A percentile compares a stretch with the other conserved stretches of the same genome.
Conservation (phyloP, 2,797 vertebrate genomes). For the Trachops cirrhosus region DNA sequence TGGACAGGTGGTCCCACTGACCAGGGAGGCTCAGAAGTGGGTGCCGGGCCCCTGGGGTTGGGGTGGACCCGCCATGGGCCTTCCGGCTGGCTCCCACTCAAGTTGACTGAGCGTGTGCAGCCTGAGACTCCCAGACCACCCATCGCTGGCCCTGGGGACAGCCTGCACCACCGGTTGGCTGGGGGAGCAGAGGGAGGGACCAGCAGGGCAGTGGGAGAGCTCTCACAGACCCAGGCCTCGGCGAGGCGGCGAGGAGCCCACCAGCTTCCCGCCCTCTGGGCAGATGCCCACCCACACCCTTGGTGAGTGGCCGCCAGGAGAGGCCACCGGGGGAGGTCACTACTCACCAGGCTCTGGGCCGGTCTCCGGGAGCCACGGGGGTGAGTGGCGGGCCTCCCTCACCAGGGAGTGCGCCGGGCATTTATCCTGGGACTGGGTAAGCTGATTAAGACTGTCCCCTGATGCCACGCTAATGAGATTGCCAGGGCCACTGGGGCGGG, state of each 20-base stretch:
- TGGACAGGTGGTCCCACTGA: background rate
- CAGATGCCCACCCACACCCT: too few relatives aligned
- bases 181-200: background rate
- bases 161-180: background rate
- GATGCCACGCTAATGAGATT: slow-evolving; percentile 71
- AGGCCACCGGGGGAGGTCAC: rapidly evolving
- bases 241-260: rapidly evolving
- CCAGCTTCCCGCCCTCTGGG: background rate
- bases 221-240: background rate
- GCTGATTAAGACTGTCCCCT: slow-evolving; percentile 84
- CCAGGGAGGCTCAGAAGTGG: background rate
- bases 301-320: background rate
- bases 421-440: slow-evolving; percentile 75
- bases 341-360: slow-evolving; percentile 53
- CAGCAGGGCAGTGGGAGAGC: background rate
- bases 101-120: background rate
- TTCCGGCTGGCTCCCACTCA: background rate
- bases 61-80: rapidly evolving
- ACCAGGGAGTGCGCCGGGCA: background rate
- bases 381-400: background rate
- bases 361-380: background rate
- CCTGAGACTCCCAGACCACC: background rate
- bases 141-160: background rate
- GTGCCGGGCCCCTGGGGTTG: background rate
- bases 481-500: background rate